phyloP scores from a whole-genome alignment of 2,888 invertebrate species.

The Nephrotoma appendiculata region DNA sequence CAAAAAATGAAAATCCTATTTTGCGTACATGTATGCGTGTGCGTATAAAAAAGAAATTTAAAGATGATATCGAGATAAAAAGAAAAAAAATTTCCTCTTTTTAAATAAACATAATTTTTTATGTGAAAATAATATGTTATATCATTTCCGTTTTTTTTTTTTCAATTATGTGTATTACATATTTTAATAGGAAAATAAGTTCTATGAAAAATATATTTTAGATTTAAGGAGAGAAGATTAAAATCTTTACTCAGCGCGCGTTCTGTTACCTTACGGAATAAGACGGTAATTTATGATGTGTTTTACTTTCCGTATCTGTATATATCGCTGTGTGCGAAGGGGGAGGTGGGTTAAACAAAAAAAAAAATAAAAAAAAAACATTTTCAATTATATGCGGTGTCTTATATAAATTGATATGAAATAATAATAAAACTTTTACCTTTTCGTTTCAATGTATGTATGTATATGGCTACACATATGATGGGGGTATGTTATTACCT shows the following conservation, averaged over 20 bases:
- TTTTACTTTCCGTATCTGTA: neutral
- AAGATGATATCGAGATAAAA: neutral
- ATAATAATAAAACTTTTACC: neutral
- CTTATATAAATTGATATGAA: neutral
- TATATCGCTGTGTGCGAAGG: neutral
- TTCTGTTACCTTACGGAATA: neutral
- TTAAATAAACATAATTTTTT: neutral
- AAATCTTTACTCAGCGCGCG: neutral
- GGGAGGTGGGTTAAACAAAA: neutral
- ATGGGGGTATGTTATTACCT: neutral
- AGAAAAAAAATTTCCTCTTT: neutral
- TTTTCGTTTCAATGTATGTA: neutral
- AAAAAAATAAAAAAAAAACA: neutral
- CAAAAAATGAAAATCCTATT: neutral
- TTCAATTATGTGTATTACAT: neutral
- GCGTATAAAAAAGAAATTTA: neutral
- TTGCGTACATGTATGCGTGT: neutral
- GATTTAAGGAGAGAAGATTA: neutral
- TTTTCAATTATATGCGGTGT: neutral
- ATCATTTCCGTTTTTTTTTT: neutral
- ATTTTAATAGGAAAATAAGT: neutral
- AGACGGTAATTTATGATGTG: neutral
- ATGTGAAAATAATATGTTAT: neutral
- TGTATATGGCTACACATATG: neutral
- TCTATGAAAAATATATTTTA: neutral